Base-by-base conservation (phyloP, 2,113 vertebrate genomes). In the Apeltes quadracus region DNA sequence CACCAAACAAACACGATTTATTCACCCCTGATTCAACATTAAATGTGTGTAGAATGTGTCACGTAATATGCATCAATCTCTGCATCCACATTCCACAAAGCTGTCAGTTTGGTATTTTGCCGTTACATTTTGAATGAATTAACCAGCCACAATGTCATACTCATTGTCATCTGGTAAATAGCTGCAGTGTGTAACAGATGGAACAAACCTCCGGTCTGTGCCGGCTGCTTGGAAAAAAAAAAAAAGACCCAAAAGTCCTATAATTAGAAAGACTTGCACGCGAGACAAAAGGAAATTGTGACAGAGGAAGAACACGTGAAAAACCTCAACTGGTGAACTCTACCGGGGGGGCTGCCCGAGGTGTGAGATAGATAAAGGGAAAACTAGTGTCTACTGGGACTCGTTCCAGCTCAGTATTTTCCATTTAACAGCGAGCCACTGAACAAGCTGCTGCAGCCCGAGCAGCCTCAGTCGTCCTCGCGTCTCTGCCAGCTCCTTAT, bases 401-500 rank as follows among this genome's bases (percentile, higher is more conserved):
- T 78, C 54, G 84, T 78, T 85, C 83, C 76, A 84, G 61, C 84
- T 87, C 72, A 84, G 74, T 50, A 57, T 77, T 80, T 86, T 73
- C 57, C 73, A 70, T 82, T 82, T 62, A 84, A 68, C 64, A 59
- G 67, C 1, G 2, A 61, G 57, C 58, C 61, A 61, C 6, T 53
- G 72, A 83, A 56, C 77, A 83, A 79, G 77, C 75, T 58, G 78
- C 75, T 70, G 57, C 80, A 51, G 23, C 68, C 57, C 46, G 63
- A 75, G 41, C 41, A 43, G 61, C 57, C 38, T 72, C 56, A 23
- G n/a, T 29, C 3, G 1, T 62, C 46, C 65, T 43, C 64, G 58
- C 81, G 38, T 57, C 54, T 58, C 64, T 41, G 56, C 32, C 44
- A 29, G 22, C n/a, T 48, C 32, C 61, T 68, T 36, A 79, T 58